Evolutionary conservation across 2,888 invertebrate genomes (phyloP).

Genomic region (Mactromeris polynyma): DNA sequence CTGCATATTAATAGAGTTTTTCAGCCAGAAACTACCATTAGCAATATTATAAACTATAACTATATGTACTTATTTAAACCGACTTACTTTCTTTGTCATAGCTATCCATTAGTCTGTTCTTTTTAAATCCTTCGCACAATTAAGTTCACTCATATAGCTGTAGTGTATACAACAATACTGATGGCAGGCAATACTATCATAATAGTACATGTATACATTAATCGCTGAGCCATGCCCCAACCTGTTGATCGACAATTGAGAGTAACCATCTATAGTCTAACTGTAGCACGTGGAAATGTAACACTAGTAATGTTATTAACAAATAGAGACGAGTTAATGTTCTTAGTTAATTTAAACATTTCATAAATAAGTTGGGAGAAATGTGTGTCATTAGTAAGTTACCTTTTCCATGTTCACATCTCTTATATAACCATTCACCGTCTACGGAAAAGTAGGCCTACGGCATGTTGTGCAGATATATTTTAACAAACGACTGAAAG

Average conservation of each 20-base stretch:
- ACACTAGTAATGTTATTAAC: too few species aligned
- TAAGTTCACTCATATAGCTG: not conserved
- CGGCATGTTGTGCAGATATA: too few species aligned
- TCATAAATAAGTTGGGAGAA: too few species aligned
- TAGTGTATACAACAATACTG: not conserved
- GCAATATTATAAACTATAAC: not conserved
- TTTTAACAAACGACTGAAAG: too few species aligned
- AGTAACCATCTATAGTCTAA: too few species aligned
- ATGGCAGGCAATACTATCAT: not conserved
- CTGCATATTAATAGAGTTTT: not conserved
- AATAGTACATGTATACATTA: not conserved
- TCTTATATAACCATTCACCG: too few species aligned
- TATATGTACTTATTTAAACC: not conserved
- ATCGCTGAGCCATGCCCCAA: not conserved
- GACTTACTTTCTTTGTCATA: not conserved
- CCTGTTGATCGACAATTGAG: not conserved
- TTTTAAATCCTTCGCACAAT: not conserved
- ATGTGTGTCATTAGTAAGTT: too few species aligned
- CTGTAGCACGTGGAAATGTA: too few species aligned
- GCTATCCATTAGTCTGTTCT: not conserved
- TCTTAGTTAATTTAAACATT: too few species aligned
- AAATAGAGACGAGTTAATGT: too few species aligned
- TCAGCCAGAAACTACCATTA: not conserved
- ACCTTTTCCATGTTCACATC: too few species aligned
- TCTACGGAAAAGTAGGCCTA: too few species aligned